phyloP scores from a whole-genome alignment of 2,888 invertebrate species.

The Hyppa rectilinea region DNA sequence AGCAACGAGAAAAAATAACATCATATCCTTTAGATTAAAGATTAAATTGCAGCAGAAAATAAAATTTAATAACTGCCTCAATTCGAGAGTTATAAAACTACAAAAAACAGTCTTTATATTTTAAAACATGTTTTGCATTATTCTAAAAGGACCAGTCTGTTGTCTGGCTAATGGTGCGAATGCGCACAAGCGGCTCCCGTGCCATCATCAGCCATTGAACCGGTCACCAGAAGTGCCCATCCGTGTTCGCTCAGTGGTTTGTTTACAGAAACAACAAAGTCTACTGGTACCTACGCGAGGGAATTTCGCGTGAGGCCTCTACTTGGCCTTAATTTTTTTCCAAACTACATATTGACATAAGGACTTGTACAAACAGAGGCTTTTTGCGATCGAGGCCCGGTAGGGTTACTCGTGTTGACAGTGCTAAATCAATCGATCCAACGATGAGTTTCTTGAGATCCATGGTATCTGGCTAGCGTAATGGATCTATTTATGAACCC shows the following conservation, averaged over 20 bases:
- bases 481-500: slow-evolving; percentile 42
- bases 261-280: slow-evolving; percentile 85
- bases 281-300: slow-evolving; percentile 83
- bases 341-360: slow-evolving; percentile 77
- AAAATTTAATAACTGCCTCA: slow-evolving; percentile 69
- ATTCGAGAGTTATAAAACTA: slow-evolving; percentile 70
- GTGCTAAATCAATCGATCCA: slow-evolving; percentile 79
- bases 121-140: slow-evolving; percentile 71
- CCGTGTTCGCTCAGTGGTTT: slow-evolving; percentile 81
- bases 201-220: slow-evolving; percentile 81
- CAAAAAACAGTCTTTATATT: slow-evolving; percentile 69
- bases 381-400: slow-evolving; percentile 86
- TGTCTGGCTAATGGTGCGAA: slow-evolving; percentile 66
- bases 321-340: slow-evolving; percentile 82
- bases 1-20: slow-evolving; percentile 70
- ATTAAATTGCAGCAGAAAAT: slow-evolving; percentile 74
- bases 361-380: slow-evolving; percentile 80
- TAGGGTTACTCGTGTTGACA: slow-evolving; percentile 84
- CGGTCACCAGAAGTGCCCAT: slow-evolving; percentile 83
- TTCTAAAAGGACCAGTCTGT: slow-evolving; percentile 67
- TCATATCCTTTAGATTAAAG: slow-evolving; percentile 70
- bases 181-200: slow-evolving; percentile 76
- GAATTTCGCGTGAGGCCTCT: slow-evolving; percentile 84
- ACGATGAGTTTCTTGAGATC: slow-evolving; percentile 59
- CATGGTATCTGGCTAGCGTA: slow-evolving; percentile 37